A percentile compares a stretch with the other conserved stretches of the same genome.
Conservation (phyloP, 2,797 vertebrate species). For the Silurus lanzhouensis region DNA sequence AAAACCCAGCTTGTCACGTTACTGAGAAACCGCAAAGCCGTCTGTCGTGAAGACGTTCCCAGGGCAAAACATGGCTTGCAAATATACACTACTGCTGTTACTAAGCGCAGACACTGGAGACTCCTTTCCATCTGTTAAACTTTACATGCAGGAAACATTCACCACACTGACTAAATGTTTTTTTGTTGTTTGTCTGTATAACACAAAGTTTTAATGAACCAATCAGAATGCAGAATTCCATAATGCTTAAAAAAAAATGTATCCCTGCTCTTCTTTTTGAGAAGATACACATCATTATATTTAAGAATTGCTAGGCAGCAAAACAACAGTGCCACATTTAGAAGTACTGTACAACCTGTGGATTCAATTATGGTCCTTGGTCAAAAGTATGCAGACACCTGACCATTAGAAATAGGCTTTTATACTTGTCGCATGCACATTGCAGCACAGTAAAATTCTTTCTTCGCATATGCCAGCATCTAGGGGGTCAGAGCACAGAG, state of each 20-base stretch:
- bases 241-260: neutral
- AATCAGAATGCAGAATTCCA: constrained; percentile 5
- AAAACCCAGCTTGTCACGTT: neutral
- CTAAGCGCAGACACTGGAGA: neutral
- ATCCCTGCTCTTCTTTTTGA: neutral
- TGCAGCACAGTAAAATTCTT: too few relatives aligned
- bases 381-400: neutral
- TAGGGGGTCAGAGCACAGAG: too few relatives aligned
- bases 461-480: too few relatives aligned
- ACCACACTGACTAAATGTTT: neutral
- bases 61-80: neutral
- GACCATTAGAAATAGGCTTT: neutral
- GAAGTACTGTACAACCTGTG: neutral
- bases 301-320: neutral
- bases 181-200: too few relatives aligned
- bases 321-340: neutral
- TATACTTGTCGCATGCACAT: too few relatives aligned
- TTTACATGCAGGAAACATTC: too few relatives aligned
- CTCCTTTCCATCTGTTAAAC: neutral
- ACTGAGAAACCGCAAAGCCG: neutral
- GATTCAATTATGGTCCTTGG: neutral
- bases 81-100: neutral
- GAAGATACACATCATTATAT: neutral
- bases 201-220: neutral
- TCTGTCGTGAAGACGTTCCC: neutral